Percentiles rank a stretch among this genome's conserved stretches.
phyloP scores from a whole-genome alignment of 2,797 vertebrate species.

The Chiroxiphia lanceolata region DNA sequence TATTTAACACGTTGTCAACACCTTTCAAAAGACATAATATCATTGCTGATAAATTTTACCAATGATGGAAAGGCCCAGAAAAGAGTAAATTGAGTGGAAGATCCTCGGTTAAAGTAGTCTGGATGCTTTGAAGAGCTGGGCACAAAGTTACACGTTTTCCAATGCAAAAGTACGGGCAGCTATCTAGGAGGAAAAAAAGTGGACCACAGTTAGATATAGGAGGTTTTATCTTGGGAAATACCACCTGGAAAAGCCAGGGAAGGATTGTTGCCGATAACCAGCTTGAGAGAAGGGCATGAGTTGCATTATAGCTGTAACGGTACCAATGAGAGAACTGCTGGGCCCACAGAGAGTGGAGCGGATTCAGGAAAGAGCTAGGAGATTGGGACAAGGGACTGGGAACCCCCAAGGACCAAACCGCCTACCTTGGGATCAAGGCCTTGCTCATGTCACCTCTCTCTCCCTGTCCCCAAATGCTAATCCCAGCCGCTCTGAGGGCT shows the following conservation, averaged over 20 bases:
- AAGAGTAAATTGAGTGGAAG: conserved; percentile 5
- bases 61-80: background rate
- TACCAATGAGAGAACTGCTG: background rate
- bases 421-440: background rate
- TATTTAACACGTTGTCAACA: conserved; percentile 45
- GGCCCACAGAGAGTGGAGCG: background rate
- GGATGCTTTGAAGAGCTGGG: background rate
- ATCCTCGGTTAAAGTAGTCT: background rate
- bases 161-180: background rate
- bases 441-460: background rate
- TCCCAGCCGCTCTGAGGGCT: background rate
- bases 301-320: background rate
- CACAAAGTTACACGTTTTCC: background rate
- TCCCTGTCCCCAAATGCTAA: background rate
- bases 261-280: background rate
- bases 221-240: background rate
- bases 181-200: background rate
- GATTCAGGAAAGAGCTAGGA: background rate
- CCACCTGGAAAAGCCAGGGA: background rate
- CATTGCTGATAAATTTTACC: conserved; percentile 3
- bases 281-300: background rate
- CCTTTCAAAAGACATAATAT: conserved; percentile 14
- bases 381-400: background rate
- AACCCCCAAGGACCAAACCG: background rate
- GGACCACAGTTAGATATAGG: background rate